These are phyloP conservation scores for Ceratina japonica DNA, from an alignment of 1,140 invertebrate genomes.

Conservation along the genomic window DNA sequence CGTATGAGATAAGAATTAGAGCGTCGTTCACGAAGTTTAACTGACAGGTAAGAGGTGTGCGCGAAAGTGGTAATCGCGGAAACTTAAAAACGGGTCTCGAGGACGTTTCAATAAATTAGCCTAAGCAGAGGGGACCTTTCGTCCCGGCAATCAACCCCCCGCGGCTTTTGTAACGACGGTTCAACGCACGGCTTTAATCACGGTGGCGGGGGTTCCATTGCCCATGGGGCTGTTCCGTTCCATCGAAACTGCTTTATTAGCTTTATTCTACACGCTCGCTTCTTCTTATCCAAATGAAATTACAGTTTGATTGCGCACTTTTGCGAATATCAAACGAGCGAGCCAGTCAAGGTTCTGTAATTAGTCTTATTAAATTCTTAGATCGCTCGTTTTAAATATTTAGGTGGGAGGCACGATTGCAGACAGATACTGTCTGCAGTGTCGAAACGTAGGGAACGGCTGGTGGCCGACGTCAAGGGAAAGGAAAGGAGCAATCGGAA, in stretches of 20 bases:
- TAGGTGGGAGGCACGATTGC: too few relatives aligned
- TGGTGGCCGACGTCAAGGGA: neutral
- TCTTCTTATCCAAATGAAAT: constrained; percentile 34
- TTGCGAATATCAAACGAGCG: neutral
- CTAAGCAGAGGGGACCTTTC: constrained; percentile 58
- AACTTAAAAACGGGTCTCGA: constrained; percentile 46
- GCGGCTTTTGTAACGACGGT: constrained; percentile 68
- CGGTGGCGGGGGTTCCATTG: constrained; percentile 51
- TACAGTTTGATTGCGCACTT: neutral
- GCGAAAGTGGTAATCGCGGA: neutral
- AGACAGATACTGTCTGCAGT: neutral
- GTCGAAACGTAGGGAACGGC: too few relatives aligned
- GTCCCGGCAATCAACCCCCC: constrained; percentile 77
- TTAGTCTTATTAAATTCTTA: too few relatives aligned
- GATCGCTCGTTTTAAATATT: too few relatives aligned
- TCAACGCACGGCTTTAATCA: constrained; percentile 76
- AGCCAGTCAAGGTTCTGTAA: neutral
- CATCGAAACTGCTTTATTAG: constrained; percentile 69
- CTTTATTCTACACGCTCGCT: constrained; percentile 17
- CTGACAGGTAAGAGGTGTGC: too few relatives aligned
- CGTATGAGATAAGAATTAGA: constrained; percentile 7
- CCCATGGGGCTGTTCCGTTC: constrained; percentile 70
- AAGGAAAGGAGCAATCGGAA: neutral
- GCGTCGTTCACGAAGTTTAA: constrained; percentile 5
- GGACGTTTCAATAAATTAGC: constrained; percentile 77